phyloP scores from a whole-genome alignment of 2,113 vertebrate species.

The Tringa solitaria region DNA sequence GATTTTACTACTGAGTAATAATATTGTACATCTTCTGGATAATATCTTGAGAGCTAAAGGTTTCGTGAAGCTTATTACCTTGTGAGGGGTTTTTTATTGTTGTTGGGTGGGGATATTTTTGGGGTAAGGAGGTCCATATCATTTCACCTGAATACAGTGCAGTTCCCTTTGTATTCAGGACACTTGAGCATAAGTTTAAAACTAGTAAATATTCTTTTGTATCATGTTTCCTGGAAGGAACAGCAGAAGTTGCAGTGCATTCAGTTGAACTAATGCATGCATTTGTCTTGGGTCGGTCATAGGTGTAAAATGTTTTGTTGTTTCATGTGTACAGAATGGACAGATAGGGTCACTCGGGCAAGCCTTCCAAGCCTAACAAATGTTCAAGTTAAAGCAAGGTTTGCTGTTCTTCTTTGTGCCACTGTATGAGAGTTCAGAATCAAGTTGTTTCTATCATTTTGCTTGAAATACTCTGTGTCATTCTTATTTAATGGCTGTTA shows the following conservation, averaged over 20 bases:
- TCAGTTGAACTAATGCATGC: not conserved
- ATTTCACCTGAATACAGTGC: not conserved
- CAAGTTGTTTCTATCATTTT: not conserved
- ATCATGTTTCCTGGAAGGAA: not conserved
- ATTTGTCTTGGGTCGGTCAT: not conserved
- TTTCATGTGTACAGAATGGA: not conserved
- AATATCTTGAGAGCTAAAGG: not conserved
- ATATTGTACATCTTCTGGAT: not conserved
- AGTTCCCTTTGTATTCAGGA: not conserved
- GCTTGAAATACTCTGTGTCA: not conserved
- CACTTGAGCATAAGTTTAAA: not conserved
- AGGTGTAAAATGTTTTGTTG: not conserved
- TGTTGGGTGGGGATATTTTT: not conserved
- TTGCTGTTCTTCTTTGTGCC: not conserved
- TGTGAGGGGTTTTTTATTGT: not conserved
- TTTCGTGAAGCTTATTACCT: not conserved
- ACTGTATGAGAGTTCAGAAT: not conserved
- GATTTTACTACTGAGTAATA: not conserved
- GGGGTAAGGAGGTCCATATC: not conserved
- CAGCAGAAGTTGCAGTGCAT: not conserved
- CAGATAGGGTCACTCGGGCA: not conserved
- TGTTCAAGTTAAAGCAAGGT: not conserved
- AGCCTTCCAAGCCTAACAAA: not conserved
- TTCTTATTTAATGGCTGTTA: not conserved
- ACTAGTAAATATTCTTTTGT: not conserved